Evolutionary conservation across 2,113 vertebrate genomes (phyloP), one percentile per base, ranked within the genome.

Genomic region (Bos taurus): DNA sequence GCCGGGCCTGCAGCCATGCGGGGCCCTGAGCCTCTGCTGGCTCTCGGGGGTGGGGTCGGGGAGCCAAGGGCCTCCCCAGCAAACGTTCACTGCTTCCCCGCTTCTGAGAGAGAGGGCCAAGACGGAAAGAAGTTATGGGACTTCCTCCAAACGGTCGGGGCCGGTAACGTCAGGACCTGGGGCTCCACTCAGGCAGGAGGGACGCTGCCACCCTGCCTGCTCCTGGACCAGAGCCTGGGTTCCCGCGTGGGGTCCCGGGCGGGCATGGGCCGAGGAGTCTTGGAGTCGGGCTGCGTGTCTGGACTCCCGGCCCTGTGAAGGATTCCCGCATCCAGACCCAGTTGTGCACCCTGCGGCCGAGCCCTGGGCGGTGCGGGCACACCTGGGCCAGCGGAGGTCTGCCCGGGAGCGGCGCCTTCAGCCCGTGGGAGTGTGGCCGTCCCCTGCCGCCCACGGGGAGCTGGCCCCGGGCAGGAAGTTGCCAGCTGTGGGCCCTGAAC

Each of bases 321-420:
- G 19, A 21, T 23, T 71, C 67, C n/a, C 5, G 0, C 3, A 2
- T 8, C 81, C 30, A 12, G 43, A 21, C 15, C 11, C 86, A 8
- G 46, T 3, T 6, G 17, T 0, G 0, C 4, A 0, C 40, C 7
- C 0, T 11, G 6, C 4, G 0, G 5, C 88, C 30, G 1, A 67
- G 64, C 64, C 16, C 33, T 19, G 71, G 71, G n/a, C 26, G 12
- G 28, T 15, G 25, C 21, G 21, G 54, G 56, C 40, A 9, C 6
- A 16, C 46, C 28, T 1, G 1, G 54, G 60, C 36, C 56, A 2
- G 0, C 2, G 15, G 48, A 3, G 19, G 7, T 12, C 43, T 33
- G 28, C 17, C 0, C 5, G 6, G 23, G 6, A 3, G 0, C 10
- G 5, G 33, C 3, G 16, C 74, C 86, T 23, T 36, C 40, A 12